Base-by-base conservation (phyloP, 2,113 vertebrate species). In the Silurus asotus region DNA sequence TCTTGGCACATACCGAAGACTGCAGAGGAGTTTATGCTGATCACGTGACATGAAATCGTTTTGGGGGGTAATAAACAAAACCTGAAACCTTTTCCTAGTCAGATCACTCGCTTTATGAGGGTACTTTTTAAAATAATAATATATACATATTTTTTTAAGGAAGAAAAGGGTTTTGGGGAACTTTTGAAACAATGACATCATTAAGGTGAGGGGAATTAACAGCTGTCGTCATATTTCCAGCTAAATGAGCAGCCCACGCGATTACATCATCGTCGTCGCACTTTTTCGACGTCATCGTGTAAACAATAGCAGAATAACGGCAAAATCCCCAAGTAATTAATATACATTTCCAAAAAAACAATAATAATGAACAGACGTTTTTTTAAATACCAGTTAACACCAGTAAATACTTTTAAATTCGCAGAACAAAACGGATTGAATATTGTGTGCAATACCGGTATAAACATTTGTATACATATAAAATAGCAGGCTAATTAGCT, bases 1-100 rank as follows among this genome's bases (percentile, higher is more conserved):
- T 99, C 93, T 98, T 99, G 86, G 95, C 96, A 75, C 98, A 99
- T 0, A 99, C 98, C 0, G 98, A 99, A 0, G 98, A 98, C 98
- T 99, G 93, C 7, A 87, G 61, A 17, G 0, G 53, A 65, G 8
- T 8, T 8, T 3, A 53, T 49, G n/a, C 23, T 15, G 49, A 65
- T 23, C 61, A 81, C 4, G 20, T 77, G 53, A 9, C 51, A 10
- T 64, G 11, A n/a, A 25, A 25, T 64, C 56, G 56, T 58, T 14
- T 10, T 58, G 13, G 56, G 56, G 37, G 37, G 37, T 2, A 37
- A 37, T 37, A 37, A 37, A 37, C 37, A 37, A 37, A 37, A 37
- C 37, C 37, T 37, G 37, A 37, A 37, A 37, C 37, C 37, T 37
- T 37, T 37, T 37, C 37, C 37, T 37, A 37, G 37, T 37, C 37